Evolutionary conservation across 2,888 invertebrate genomes (phyloP), one percentile per base, ranked within the genome.

Genomic region (Agrilus cyanescens): DNA sequence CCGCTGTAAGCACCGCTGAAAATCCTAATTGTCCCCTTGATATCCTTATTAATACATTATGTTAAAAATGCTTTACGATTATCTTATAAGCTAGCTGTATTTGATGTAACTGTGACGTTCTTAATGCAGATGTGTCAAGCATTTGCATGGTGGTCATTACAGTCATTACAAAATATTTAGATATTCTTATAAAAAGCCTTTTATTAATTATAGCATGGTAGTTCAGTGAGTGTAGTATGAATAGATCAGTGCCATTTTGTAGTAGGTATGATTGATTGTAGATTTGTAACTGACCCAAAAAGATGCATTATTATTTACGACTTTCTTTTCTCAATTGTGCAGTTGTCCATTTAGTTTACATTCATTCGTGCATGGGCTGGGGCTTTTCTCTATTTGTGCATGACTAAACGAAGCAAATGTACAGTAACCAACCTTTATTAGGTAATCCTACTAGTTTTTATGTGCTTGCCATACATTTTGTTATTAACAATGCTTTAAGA

Each of bases 251-350:
- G 66, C 65, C 65, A 64, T 66, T 54, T 25, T 56, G 61, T 61
- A 58, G 62, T 62, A 62, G 62, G 61, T 59, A 59, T 57, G 56
- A 61, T 55, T n/a, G 57, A 61, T 55, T 60, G 59, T 66, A 65
- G 63, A 54, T 62, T 60, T 66, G 65, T 64, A 67, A 65, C 64
- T 60, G 63, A 64, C 66, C 65, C 65, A 66, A 66, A 66, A 66
- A 65, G 66, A 63, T 54, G 53, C 54, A 55, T 44, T 33, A 20
- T 25, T 25, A 25, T 25, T 25, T 25, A 25, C 25, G 25, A 25
- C 25, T 32, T 33, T 33, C 30, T 38, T 41, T 38, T 38, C 29
- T 37, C 29, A 16, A n/a, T 38, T 30, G 5, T 13, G 32, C 32
- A 16, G 37, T 31, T 16, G 15, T 34, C 20, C 29, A 32, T 5